Evolutionary conservation across 2,888 invertebrate species (phyloP), one percentile per base, ranked within the genome.

Genomic region (Seira musarum): DNA sequence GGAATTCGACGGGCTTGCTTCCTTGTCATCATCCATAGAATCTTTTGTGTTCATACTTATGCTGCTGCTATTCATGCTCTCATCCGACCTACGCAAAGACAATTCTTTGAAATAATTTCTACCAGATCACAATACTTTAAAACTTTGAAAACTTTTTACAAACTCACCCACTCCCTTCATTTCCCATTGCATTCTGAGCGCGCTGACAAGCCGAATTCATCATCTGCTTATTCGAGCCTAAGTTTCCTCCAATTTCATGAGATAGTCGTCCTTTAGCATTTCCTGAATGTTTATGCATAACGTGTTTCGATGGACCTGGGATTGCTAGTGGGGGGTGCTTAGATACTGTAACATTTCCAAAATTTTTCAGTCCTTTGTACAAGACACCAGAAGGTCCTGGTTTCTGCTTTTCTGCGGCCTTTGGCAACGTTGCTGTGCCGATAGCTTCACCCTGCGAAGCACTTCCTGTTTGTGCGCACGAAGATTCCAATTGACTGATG

Each of bases 81-180:
- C 87, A 74, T 88, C 87, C 73, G 86, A 80, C 69, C 81, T 87
- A 83, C 87, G 88, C 10, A 5, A 73, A 3, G 10, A 49, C n/a
- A 53, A 68, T 53, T 22, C 13, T 10, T 13, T 19, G 60, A 30
- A 30, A 5, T 2, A 57, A 2, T 30, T 30, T 30, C 8, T 30
- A 30, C 3, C 2, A 30, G 30, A 5, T 8, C 2, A 30, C 30
- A 30, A 30, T 30, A 30, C 30, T 30, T 30, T 30, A 30, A 30
- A 30, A 30, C 30, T 30, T 30, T n/a, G n/a, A 6, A 46, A 46
- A 46, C 13, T 15, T 15, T 46, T 15, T 46, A 46, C 46, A 46
- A 46, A 6, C 46, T 46, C 13, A 53, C 73, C 73, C 73, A 25
- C 74, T 68, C 35, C 75, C 63, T 63, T 75, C 75, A 19, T 30